Evolutionary conservation across 2,888 invertebrate genomes (phyloP).

Genomic region (Argyresthia albistria): DNA sequence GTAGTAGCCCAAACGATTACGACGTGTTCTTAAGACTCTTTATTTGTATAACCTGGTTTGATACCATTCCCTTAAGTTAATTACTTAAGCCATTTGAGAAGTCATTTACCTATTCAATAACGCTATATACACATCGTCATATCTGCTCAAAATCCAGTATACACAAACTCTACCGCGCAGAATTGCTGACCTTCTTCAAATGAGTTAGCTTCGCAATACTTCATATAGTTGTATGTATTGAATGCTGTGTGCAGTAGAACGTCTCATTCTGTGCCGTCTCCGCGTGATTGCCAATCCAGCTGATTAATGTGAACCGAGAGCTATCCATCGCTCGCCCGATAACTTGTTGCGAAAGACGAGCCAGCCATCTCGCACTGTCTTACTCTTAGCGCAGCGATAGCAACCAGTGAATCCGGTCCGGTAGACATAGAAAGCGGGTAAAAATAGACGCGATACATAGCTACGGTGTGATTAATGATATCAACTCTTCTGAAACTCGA

Average conservation of each 20-base stretch:
- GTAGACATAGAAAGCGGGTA: conserved; percentile 6
- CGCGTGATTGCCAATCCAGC: conserved; percentile 30
- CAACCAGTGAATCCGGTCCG: conserved; percentile 18
- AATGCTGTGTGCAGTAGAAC: background rate
- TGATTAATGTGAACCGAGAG: conserved; percentile 39
- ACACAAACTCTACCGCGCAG: no score
- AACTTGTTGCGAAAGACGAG: conserved; percentile 43
- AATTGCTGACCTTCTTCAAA: no score
- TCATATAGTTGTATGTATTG: no score
- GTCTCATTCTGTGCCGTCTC: conserved; percentile 24
- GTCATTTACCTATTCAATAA: no score
- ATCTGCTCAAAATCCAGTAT: no score
- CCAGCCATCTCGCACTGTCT: conserved; percentile 27
- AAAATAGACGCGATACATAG: conserved; percentile 17
- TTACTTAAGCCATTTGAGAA: no score
- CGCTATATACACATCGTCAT: no score
- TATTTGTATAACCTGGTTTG: no score
- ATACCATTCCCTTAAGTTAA: no score
- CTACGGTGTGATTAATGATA: conserved; percentile 40
- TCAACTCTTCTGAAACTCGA: conserved; percentile 13
- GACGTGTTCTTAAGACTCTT: no score
- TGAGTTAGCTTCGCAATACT: no score
- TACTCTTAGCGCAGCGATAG: conserved; percentile 18
- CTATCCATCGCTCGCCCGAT: background rate
- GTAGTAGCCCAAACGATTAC: no score